Evolutionary conservation across 2,797 vertebrate genomes (phyloP).

Genomic region (Sparidentex hasta): DNA sequence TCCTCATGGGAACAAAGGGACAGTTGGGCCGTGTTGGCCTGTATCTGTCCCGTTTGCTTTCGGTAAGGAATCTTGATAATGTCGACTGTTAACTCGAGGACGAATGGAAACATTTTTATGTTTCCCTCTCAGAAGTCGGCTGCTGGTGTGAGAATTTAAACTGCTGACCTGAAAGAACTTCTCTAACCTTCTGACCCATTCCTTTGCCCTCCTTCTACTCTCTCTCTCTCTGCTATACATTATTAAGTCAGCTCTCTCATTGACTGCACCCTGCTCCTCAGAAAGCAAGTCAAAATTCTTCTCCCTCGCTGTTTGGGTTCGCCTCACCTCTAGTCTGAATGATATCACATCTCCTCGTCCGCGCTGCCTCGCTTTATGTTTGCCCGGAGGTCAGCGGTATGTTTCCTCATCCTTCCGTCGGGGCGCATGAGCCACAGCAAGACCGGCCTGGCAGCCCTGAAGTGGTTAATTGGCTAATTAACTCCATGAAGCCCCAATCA

Average conservation of each 20-base stretch:
- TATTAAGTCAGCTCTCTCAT: slow-evolving; percentile 5
- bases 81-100: slow-evolving; percentile 24
- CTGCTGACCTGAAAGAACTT: not conserved
- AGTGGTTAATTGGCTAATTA: slow-evolving; percentile 73
- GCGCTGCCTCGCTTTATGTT: too few species aligned
- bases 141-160: slow-evolving; percentile 19
- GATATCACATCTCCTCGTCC: not conserved
- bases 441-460: slow-evolving; percentile 39
- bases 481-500: slow-evolving; percentile 63
- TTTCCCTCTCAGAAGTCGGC: slow-evolving; percentile 13
- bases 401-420: slow-evolving; percentile 20
- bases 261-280: not conserved
- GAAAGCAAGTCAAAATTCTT: not conserved
- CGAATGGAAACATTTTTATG: slow-evolving; percentile 37
- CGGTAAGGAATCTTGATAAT: slow-evolving; percentile 38
- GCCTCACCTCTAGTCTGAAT: not conserved
- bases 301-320: not conserved
- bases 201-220: not conserved
- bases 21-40: not conserved
- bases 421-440: slow-evolving; percentile 31
- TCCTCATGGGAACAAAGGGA: slow-evolving; percentile 42
- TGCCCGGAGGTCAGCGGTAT: not conserved
- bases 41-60: slow-evolving; percentile 19
- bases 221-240: not conserved
- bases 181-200: not conserved